Evolutionary conservation across 2,797 vertebrate species (phyloP).

Genomic region (Parambassis ranga): DNA sequence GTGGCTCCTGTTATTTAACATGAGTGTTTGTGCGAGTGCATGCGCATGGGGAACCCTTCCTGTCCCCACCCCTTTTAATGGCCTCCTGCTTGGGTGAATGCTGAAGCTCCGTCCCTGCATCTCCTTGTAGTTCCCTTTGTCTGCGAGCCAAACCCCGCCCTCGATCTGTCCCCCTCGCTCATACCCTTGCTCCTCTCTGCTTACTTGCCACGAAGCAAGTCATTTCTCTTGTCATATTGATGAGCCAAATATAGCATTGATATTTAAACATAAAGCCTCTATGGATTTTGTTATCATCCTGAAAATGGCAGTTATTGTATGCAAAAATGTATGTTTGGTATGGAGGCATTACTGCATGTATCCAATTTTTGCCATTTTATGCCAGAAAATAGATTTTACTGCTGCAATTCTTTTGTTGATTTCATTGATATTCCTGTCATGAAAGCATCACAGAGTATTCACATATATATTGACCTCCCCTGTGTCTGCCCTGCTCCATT

Average conservation of each 20-base stretch:
- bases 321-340: neutral
- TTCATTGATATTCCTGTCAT: constrained; percentile 16
- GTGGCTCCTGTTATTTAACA: constrained; percentile 33
- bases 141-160: constrained; percentile 76
- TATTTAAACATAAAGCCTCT: constrained; percentile 38
- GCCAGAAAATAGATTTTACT: too few relatives aligned
- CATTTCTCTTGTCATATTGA: constrained; percentile 53
- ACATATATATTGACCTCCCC: neutral
- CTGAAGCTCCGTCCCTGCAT: constrained; percentile 71
- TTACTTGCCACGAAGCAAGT: constrained; percentile 60
- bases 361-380: neutral
- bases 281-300: constrained; percentile 22
- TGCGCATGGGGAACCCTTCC: constrained; percentile 35
- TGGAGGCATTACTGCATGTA: neutral
- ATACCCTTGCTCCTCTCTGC: constrained; percentile 37
- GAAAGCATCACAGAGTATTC: neutral
- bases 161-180: constrained; percentile 26
- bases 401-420: too few relatives aligned
- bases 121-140: constrained; percentile 79
- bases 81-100: constrained; percentile 63
- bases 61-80: constrained; percentile 55
- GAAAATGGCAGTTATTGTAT: constrained; percentile 5
- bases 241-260: constrained; percentile 45
- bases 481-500: constrained; percentile 1
- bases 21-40: constrained; percentile 27